Conservation (phyloP, 1,140 invertebrate species). For the Hyphantria cunea region DNA sequence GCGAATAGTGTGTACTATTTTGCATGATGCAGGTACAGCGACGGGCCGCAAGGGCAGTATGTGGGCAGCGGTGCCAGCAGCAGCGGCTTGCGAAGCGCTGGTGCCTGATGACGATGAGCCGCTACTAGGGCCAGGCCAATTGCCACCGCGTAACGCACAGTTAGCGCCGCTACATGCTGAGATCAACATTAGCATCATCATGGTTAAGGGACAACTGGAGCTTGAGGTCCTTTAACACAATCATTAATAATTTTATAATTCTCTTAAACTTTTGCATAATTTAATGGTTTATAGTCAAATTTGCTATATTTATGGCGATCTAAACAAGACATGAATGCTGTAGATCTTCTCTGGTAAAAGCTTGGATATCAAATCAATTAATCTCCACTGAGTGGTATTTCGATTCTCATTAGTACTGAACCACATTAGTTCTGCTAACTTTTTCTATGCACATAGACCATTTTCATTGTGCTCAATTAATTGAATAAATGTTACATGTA, state of each 20-base stretch:
- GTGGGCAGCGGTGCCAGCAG: conserved; percentile 75
- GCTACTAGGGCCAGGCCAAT: conserved; percentile 89
- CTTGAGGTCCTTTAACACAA: conserved; percentile 86
- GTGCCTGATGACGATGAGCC: conserved; percentile 64
- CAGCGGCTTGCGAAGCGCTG: conserved; percentile 59
- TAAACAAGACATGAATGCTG: too few species aligned
- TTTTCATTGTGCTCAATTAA: too few species aligned
- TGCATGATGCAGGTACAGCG: conserved; percentile 56
- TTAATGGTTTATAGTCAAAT: too few species aligned
- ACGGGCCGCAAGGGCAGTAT: conserved; percentile 80
- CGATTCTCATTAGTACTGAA: too few species aligned
- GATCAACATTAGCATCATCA: conserved; percentile 92
- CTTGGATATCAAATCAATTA: too few species aligned
- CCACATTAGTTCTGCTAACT: too few species aligned
- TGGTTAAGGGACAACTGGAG: conserved; percentile 95
- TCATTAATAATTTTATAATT: not conserved
- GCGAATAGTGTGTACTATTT: conserved; percentile 2
- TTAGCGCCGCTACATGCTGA: conserved; percentile 88
- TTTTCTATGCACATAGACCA: too few species aligned
- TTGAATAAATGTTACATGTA: too few species aligned
- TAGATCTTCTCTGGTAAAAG: too few species aligned
- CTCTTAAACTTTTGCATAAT: not conserved
- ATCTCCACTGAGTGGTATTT: too few species aligned
- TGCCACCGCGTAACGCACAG: conserved; percentile 88
- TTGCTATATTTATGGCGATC: too few species aligned